A percentile compares a stretch with the other conserved stretches of the same genome.
These are phyloP conservation scores for Tyria jacobaeae DNA, from an alignment of 2,888 invertebrate species.

Conservation along the genomic window DNA sequence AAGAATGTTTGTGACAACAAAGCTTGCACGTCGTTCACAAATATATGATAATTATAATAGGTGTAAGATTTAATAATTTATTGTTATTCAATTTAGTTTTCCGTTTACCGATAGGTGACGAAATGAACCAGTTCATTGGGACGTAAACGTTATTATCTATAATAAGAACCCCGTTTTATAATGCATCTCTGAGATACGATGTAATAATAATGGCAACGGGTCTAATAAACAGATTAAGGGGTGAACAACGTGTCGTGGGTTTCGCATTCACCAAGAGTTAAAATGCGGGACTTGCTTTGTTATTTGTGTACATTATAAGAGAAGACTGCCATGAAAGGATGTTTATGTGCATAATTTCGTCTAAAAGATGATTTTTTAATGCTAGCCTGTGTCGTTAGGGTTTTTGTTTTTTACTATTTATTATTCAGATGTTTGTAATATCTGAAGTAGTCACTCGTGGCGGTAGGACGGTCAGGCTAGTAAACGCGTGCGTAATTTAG, in stretches of 20 bases:
- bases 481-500: slow-evolving; percentile 68
- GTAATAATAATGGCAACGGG: slow-evolving; percentile 65
- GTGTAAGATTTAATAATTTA: slow-evolving; percentile 86
- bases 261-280: slow-evolving; percentile 67
- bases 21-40: slow-evolving; percentile 82
- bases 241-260: slow-evolving; percentile 81
- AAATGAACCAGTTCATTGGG: slow-evolving; percentile 85
- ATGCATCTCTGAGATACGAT: slow-evolving; percentile 69
- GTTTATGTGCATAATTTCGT: slow-evolving; percentile 78
- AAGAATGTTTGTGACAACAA: slow-evolving; percentile 79
- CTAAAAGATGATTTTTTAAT: slow-evolving; percentile 77
- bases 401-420: slow-evolving; percentile 59
- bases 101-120: slow-evolving; percentile 84
- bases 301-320: slow-evolving; percentile 84
- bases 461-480: slow-evolving; percentile 65
- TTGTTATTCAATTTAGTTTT: slow-evolving; percentile 86
- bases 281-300: slow-evolving; percentile 78
- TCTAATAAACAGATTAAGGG: slow-evolving; percentile 69
- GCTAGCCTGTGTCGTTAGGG: slow-evolving; percentile 69
- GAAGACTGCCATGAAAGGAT: slow-evolving; percentile 83
- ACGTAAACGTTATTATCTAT: slow-evolving; percentile 85
- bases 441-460: slow-evolving; percentile 60
- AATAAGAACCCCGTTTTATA: slow-evolving; percentile 70
- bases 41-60: slow-evolving; percentile 82
- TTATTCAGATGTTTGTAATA: slow-evolving; percentile 54